Conservation (phyloP, 2,797 vertebrate species). For the Scolopax bukidnonensis region DNA sequence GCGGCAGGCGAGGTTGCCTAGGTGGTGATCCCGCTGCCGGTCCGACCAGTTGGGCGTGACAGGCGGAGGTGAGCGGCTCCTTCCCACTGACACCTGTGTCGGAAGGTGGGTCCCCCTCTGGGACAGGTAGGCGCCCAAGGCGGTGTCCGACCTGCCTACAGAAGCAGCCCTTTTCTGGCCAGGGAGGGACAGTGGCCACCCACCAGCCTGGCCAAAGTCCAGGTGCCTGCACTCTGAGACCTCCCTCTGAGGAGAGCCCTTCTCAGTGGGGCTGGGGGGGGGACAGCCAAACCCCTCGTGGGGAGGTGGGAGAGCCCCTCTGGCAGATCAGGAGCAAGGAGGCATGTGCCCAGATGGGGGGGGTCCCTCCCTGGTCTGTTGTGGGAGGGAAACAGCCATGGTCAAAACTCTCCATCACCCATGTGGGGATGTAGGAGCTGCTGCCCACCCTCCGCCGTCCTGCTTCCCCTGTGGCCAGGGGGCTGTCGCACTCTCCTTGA, state of each 20-base stretch:
- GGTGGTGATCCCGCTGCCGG: slow-evolving; percentile 30
- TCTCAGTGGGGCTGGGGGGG: rapidly evolving
- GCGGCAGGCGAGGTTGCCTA: background rate
- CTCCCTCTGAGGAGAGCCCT: background rate
- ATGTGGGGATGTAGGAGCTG: rapidly evolving
- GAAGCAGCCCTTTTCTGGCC: background rate
- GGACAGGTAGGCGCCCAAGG: background rate
- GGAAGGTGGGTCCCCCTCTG: background rate
- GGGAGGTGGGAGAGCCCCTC: background rate
- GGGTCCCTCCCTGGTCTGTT: background rate
- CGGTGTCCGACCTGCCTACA: rapidly evolving
- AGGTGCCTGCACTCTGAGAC: background rate
- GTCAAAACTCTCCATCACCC: background rate
- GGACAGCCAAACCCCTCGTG: background rate
- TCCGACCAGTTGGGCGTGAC: slow-evolving; percentile 41
- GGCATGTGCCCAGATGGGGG: rapidly evolving
- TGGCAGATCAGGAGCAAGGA: rapidly evolving
- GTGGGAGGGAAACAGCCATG: rapidly evolving
- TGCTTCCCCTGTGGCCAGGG: background rate
- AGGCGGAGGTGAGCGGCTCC: slow-evolving; percentile 4
- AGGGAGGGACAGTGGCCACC: background rate
- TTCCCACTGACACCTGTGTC: background rate
- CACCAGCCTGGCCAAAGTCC: background rate
- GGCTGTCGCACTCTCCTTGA: rapidly evolving
- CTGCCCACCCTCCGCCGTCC: rapidly evolving